These are phyloP conservation scores for Molossus alvarezi DNA, from an alignment of 2,797 vertebrate genomes.

Conservation along the genomic window DNA sequence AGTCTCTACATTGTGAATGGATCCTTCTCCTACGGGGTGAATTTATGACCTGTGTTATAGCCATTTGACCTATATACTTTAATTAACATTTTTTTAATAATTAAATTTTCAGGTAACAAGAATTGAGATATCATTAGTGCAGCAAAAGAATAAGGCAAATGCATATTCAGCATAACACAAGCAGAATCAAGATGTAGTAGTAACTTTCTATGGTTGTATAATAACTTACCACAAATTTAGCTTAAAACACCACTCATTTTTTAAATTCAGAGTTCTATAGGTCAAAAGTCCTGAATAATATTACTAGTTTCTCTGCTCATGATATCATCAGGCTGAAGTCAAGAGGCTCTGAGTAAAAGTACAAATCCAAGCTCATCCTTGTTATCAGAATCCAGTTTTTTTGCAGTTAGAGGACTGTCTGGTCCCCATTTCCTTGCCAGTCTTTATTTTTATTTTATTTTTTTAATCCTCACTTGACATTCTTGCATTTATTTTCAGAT, in stretches of 20 bases:
- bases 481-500: too few relatives aligned
- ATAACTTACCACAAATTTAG: constrained; percentile 19
- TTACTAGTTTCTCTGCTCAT: background rate
- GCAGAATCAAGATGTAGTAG: background rate
- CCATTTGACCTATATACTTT: background rate
- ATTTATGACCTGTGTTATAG: background rate
- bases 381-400: background rate
- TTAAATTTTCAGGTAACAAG: background rate
- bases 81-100: background rate
- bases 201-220: background rate
- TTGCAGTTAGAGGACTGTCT: background rate
- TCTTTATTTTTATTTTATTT: background rate
- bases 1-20: background rate
- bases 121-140: background rate
- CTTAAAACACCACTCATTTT: background rate
- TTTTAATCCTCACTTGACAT: too few relatives aligned
- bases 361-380: background rate
- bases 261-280: background rate
- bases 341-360: background rate
- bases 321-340: background rate
- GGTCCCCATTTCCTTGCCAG: background rate
- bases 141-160: background rate
- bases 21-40: background rate
- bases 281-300: background rate
- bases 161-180: background rate